Conservation (phyloP, 2,888 invertebrate genomes). For the Trilocha varians region DNA sequence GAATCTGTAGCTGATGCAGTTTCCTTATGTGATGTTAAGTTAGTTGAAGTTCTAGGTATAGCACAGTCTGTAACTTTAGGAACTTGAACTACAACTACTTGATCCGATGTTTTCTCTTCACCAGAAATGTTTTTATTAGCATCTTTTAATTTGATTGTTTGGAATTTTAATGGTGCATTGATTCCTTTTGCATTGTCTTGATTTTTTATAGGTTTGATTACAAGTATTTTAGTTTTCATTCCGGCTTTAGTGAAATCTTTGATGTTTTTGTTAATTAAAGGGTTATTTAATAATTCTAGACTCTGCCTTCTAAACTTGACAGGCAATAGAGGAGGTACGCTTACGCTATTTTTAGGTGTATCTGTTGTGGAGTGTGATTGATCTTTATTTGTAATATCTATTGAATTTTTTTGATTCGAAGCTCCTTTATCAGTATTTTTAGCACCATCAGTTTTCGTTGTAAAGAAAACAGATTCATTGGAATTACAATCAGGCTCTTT, state of each 20-base stretch:
- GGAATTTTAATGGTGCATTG: conserved; percentile 48
- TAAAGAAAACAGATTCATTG: conserved; percentile 62
- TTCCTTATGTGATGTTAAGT: conserved; percentile 11
- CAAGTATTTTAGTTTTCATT: conserved; percentile 63
- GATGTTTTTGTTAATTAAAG: conserved; percentile 56
- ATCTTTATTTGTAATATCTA: conserved; percentile 8
- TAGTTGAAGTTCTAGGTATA: conserved; percentile 23
- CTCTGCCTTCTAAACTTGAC: conserved; percentile 53
- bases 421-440: conserved; percentile 12
- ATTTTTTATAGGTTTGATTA: conserved; percentile 60
- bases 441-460: conserved; percentile 12
- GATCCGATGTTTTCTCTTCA: conserved; percentile 44
- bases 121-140: conserved; percentile 33
- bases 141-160: conserved; percentile 81
- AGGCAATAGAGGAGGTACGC: conserved; percentile 39
- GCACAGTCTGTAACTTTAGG: conserved; percentile 46
- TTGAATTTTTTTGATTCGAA: conserved; percentile 8
- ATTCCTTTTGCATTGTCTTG: conserved; percentile 38
- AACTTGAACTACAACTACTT: conserved; percentile 56
- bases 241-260: conserved; percentile 57
- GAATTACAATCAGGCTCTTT: conserved; percentile 76
- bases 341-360: conserved; percentile 23
- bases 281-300: conserved; percentile 58
- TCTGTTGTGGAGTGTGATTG: conserved; percentile 13
- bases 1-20: conserved; percentile 2